These are phyloP conservation scores for Drosophila willistoni DNA, from an alignment of 1,140 invertebrate genomes.

Conservation along the genomic window DNA sequence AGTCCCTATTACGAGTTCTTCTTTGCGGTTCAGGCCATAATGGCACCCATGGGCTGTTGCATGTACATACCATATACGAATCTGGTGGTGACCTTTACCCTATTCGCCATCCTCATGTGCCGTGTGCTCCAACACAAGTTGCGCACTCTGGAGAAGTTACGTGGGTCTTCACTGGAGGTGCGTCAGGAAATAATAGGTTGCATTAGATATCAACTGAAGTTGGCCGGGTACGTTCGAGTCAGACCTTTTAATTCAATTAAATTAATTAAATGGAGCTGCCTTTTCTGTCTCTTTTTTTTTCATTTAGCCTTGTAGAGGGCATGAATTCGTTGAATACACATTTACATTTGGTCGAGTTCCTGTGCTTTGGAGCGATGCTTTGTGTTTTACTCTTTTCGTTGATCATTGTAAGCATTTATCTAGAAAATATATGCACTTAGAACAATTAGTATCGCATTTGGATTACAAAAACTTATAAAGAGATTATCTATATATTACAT, in stretches of 20 bases:
- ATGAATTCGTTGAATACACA: constrained; percentile 66
- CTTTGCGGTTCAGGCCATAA: constrained; percentile 69
- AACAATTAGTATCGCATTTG: neutral
- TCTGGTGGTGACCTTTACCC: constrained; percentile 71
- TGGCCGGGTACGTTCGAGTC: constrained; percentile 46
- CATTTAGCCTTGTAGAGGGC: constrained; percentile 53
- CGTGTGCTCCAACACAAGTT: constrained; percentile 65
- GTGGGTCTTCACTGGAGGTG: constrained; percentile 20
- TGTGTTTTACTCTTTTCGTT: constrained; percentile 71
- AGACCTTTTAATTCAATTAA: neutral
- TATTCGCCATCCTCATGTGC: constrained; percentile 75
- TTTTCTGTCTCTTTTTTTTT: neutral
- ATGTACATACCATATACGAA: constrained; percentile 79
- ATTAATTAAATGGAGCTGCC: neutral
- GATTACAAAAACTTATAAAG: neutral
- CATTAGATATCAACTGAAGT: constrained; percentile 67
- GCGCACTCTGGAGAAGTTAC: constrained; percentile 38
- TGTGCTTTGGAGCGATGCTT: constrained; percentile 72
- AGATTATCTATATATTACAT: too few relatives aligned
- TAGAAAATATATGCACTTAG: neutral
- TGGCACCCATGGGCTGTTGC: constrained; percentile 77
- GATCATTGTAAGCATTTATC: constrained; percentile 59
- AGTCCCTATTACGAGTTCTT: constrained; percentile 71
- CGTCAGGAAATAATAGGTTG: constrained; percentile 59
- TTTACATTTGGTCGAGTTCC: constrained; percentile 69